A percentile compares a stretch with the other conserved stretches of the same genome.
These are phyloP conservation scores for Pheosia tremula DNA, from an alignment of 2,888 invertebrate genomes.

Conservation along the genomic window DNA sequence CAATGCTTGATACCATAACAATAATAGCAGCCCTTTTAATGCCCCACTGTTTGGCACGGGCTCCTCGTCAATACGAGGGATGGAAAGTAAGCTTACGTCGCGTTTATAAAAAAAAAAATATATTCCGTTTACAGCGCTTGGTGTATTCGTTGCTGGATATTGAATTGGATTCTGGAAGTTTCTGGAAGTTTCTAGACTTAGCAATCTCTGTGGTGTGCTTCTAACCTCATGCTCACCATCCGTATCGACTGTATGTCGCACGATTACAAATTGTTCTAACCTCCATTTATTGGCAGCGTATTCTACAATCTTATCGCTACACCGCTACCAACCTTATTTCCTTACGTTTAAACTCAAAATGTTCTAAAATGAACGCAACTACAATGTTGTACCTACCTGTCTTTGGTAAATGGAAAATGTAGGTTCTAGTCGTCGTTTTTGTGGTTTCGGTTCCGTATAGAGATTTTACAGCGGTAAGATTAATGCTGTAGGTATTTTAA, in stretches of 20 bases:
- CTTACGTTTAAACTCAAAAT: conserved; percentile 14
- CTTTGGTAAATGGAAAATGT: conserved; percentile 28
- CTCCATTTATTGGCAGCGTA: conserved; percentile 60
- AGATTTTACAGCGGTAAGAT: not conserved
- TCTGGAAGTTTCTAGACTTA: no score
- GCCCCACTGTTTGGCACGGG: no score
- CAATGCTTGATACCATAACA: no score
- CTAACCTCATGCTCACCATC: conserved; percentile 28
- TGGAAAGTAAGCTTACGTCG: no score
- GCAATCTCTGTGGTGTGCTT: conserved; percentile 6
- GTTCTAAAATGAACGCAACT: conserved; percentile 12
- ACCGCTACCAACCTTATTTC: conserved; percentile 21
- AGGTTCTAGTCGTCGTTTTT: conserved; percentile 7
- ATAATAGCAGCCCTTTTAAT: no score
- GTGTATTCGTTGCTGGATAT: no score
- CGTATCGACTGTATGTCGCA: conserved; percentile 48
- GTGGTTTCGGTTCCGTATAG: not conserved
- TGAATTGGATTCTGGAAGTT: no score
- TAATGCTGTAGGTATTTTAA: not conserved
- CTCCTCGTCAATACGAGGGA: no score
- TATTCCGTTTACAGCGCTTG: no score
- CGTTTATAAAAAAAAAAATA: no score
- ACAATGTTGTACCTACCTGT: conserved; percentile 40
- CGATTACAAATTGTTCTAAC: conserved; percentile 61
- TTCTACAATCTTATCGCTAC: conserved; percentile 24